Percentiles rank a stretch among this genome's conserved stretches.
phyloP scores from a whole-genome alignment of 2,113 vertebrate genomes.

The Ammodytes dubius region DNA sequence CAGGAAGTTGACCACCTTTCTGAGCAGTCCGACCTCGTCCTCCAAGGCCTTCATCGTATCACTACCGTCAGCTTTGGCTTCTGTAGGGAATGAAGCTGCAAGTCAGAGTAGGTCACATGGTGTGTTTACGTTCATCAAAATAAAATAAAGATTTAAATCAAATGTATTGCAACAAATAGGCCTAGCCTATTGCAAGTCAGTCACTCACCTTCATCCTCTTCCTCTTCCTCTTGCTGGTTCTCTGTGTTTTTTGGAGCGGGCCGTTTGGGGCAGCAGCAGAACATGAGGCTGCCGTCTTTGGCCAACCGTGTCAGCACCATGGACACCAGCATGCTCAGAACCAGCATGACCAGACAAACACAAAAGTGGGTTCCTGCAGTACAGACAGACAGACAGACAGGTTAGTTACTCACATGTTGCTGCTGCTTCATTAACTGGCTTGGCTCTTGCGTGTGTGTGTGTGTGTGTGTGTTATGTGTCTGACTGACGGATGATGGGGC shows the following conservation, averaged over 20 bases:
- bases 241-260: background rate
- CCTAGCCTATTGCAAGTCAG: no score
- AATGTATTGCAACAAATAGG: background rate
- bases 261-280: conserved; percentile 17
- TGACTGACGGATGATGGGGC: conserved; percentile 81
- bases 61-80: conserved; percentile 46
- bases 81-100: conserved; percentile 28
- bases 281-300: conserved; percentile 54
- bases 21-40: conserved; percentile 43
- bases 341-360: conserved; percentile 76
- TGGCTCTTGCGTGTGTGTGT: no score
- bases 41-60: conserved; percentile 22
- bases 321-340: conserved; percentile 80
- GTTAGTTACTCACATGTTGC: conserved; percentile 1
- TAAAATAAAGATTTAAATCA: background rate
- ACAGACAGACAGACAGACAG: background rate
- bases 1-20: conserved; percentile 69
- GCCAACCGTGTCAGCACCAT: conserved; percentile 76
- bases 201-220: conserved; percentile 48
- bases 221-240: background rate
- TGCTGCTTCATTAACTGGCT: no score
- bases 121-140: background rate
- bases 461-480: background rate
- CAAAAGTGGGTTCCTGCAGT: conserved; percentile 81
- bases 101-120: background rate